phyloP scores from a whole-genome alignment of 2,888 invertebrate species.

The Arrhopalites spinosus region DNA sequence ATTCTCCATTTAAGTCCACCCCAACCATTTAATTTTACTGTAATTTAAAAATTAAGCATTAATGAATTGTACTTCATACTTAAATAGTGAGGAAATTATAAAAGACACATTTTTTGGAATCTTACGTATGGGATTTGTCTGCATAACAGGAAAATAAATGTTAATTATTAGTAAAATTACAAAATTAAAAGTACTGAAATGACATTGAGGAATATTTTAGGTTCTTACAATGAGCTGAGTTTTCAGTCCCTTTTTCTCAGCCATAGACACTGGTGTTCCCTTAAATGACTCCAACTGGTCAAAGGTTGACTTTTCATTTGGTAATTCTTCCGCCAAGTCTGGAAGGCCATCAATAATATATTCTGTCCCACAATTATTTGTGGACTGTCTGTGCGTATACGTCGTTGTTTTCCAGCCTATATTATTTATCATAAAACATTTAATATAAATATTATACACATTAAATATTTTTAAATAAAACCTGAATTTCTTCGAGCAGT shows the following conservation, averaged over 20 bases:
- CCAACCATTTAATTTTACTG: slow-evolving; percentile 34
- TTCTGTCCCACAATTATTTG: slow-evolving; percentile 25
- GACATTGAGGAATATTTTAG: background rate
- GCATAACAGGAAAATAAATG: background rate
- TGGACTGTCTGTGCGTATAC: slow-evolving; percentile 23
- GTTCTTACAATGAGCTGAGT: slow-evolving; percentile 72
- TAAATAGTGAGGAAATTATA: too few relatives aligned
- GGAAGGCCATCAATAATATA: slow-evolving; percentile 62
- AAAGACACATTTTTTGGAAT: too few relatives aligned
- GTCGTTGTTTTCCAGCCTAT: slow-evolving; percentile 34
- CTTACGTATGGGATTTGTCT: slow-evolving; percentile 33
- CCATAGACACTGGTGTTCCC: slow-evolving; percentile 79
- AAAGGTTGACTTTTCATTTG: slow-evolving; percentile 82
- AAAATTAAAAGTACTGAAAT: background rate
- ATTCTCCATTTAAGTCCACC: slow-evolving; percentile 25
- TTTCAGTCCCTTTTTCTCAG: slow-evolving; percentile 78
- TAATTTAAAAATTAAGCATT: too few relatives aligned
- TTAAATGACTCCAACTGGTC: slow-evolving; percentile 86
- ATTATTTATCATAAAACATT: background rate
- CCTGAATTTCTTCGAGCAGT: slow-evolving; percentile 47
- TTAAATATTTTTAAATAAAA: background rate
- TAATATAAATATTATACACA: too few relatives aligned
- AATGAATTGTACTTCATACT: too few relatives aligned
- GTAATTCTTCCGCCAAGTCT: slow-evolving; percentile 74
- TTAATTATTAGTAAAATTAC: background rate